These are phyloP conservation scores for Auanema freiburgensis DNA, from an alignment of 2,888 invertebrate species.

Conservation along the genomic window DNA sequence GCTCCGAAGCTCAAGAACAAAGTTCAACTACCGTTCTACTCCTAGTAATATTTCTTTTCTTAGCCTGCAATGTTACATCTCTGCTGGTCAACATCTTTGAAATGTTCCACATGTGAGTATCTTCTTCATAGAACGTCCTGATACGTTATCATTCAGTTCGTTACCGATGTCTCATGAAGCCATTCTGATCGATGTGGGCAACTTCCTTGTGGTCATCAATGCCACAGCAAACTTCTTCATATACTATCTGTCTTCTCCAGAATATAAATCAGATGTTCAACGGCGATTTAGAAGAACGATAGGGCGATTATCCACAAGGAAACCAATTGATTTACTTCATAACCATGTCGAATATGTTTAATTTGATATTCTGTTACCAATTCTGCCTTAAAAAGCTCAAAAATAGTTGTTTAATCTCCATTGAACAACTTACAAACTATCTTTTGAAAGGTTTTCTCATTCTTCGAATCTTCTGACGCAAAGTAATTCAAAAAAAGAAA, in stretches of 20 bases:
- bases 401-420: no score
- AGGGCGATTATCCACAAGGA: no score
- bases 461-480: no score
- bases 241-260: slow-evolving; percentile 42
- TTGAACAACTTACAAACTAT: no score
- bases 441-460: no score
- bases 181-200: slow-evolving; percentile 55
- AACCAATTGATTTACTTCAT: no score
- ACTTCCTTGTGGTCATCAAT: slow-evolving; percentile 57
- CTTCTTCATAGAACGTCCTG: no score
- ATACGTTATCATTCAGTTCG: slow-evolving; percentile 25
- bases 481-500: no score
- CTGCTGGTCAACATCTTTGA: slow-evolving; percentile 55
- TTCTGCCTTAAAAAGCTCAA: no score
- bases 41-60: slow-evolving; percentile 53
- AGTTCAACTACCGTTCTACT: slow-evolving; percentile 49
- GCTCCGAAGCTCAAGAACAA: slow-evolving; percentile 23
- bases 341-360: no score
- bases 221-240: slow-evolving; percentile 60
- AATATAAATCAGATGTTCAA: slow-evolving; percentile 17
- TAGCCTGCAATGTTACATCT: slow-evolving; percentile 55
- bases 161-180: slow-evolving; percentile 35
- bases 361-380: no score
- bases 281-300: no score
- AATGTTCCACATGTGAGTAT: slow-evolving; percentile 49